Percentiles rank a stretch among this genome's conserved stretches.
Evolutionary conservation across 2,797 vertebrate species (phyloP).

Genomic region (Amniataba percoides): DNA sequence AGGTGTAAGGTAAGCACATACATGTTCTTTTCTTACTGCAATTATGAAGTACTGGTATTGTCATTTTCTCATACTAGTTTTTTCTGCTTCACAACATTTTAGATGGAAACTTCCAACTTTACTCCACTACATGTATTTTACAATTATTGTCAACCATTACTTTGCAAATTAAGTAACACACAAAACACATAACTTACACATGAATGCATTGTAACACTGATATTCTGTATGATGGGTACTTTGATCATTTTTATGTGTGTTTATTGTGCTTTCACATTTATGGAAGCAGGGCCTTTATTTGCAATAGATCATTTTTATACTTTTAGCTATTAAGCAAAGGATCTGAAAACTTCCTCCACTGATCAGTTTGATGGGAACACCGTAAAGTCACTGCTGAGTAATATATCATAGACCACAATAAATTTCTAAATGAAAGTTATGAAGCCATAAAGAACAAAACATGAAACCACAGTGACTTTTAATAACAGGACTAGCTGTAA

Average conservation of each 20-base stretch:
- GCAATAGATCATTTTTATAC: too few species aligned
- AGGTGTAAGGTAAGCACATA: too few species aligned
- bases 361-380: not conserved
- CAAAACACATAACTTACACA: not conserved
- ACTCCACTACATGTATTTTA: too few species aligned
- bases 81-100: too few species aligned
- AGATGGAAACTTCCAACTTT: too few species aligned
- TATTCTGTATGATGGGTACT: too few species aligned
- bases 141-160: not conserved
- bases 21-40: too few species aligned
- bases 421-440: not conserved
- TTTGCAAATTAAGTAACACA: not conserved
- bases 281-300: not conserved
- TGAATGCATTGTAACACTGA: not conserved
- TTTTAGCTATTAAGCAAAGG: too few species aligned
- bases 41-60: too few species aligned
- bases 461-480: not conserved
- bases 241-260: too few species aligned
- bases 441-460: not conserved
- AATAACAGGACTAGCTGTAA: not conserved
- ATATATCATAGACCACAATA: not conserved
- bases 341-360: too few species aligned
- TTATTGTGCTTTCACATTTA: not conserved
- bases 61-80: too few species aligned
- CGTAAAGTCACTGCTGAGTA: not conserved